Conservation (phyloP, 2,113 vertebrate genomes). For the Himantopus leucocephalus region DNA sequence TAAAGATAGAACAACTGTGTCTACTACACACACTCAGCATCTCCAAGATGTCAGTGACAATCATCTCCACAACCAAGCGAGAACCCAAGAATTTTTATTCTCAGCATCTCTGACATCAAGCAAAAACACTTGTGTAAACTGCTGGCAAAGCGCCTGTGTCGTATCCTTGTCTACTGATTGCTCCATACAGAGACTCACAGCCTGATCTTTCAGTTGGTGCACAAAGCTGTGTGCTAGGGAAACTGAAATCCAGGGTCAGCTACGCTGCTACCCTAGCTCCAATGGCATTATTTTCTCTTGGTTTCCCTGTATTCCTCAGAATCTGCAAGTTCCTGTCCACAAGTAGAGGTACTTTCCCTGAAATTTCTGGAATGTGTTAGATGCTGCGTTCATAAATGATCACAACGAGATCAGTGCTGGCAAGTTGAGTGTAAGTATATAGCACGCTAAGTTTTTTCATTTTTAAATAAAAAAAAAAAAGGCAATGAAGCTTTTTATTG, state of each 20-base stretch:
- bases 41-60: background rate
- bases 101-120: background rate
- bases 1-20: background rate
- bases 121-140: background rate
- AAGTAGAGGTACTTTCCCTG: background rate
- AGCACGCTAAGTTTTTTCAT: background rate
- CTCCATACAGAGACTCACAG: background rate
- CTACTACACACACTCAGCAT: background rate
- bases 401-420: background rate
- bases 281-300: background rate
- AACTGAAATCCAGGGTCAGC: background rate
- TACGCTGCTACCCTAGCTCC: background rate
- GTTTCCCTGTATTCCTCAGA: background rate
- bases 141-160: background rate
- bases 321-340: background rate
- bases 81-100: background rate
- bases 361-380: background rate
- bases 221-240: background rate
- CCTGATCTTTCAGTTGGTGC: background rate
- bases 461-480: background rate
- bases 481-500: background rate
- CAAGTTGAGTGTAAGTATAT: background rate
- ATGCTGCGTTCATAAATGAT: background rate
- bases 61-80: background rate
- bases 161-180: background rate